Evolutionary conservation across 2,888 invertebrate genomes (phyloP), one percentile per base, ranked within the genome.

Genomic region (Vesta saturnalis): DNA sequence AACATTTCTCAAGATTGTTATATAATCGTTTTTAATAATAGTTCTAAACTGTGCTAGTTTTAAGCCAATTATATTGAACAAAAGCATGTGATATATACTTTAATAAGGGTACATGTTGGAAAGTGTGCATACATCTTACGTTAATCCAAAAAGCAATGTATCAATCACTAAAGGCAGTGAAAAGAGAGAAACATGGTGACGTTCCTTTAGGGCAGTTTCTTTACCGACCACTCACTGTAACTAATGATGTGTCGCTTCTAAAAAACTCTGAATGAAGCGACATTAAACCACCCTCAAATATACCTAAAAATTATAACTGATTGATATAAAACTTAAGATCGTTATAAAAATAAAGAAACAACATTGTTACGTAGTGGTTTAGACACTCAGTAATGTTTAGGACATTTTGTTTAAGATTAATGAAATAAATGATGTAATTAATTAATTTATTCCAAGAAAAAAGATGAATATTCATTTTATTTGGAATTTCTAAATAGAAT

Each of bases 171-270:
- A 78, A 19, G 78, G 77, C 77, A 77, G 77, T 71, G 61, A 70
- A 73, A 76, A 77, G 76, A 78, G 76, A 76, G 76, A 74, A 68
- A 68, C 77, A 72, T 73, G 76, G 77, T 79, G 79, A 77, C 78
- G 78, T 74, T 74, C 77, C 77, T 75, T 75, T 75, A 77, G 78
- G 77, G 76, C 78, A 77, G 77, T 77, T 79, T 79, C 79, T 79
- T 79, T 78, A 77, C 77, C 77, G 77, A 77, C 79, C 78, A 78
- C 78, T 78, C 76, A 76, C 75, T 75, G 77, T 79, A 79, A 79
- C 78, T 79, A 79, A 79, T 79, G 78, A 79, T 72, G 75, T 77
- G 78, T 79, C 78, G 77, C 72, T 74, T 74, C 71, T 77, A 77
- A 79, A 76, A 77, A 79, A 78, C 77, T 78, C 77, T 74, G 67